phyloP scores from a whole-genome alignment of 2,113 vertebrate species.

The Microcebus griseorufus region DNA sequence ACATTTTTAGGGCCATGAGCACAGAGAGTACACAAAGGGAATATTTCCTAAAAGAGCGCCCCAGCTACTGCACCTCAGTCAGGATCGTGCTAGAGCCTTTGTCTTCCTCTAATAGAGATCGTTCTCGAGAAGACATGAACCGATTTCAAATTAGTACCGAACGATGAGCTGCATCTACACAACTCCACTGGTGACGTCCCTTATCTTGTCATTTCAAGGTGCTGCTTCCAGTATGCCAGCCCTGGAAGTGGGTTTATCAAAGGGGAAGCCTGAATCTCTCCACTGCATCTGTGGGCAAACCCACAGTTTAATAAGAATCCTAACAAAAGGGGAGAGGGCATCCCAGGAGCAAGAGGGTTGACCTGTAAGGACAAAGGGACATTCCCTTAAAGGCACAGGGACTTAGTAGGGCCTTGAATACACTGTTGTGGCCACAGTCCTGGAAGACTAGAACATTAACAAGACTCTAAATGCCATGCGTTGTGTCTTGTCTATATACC shows the following conservation, averaged over 20 bases:
- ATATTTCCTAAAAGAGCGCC: background rate
- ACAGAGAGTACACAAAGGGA: too few species aligned
- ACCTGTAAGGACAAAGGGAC: too few species aligned
- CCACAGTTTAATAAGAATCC: background rate
- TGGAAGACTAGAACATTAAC: background rate
- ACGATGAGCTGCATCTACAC: background rate
- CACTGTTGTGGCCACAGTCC: background rate
- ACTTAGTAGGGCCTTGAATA: too few species aligned
- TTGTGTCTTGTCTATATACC: rapidly evolving
- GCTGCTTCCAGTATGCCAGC: background rate
- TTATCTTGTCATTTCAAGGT: background rate
- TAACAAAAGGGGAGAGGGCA: background rate
- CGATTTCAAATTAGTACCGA: background rate
- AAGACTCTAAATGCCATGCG: background rate
- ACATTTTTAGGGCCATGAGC: background rate
- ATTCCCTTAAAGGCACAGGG: background rate
- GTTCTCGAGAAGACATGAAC: background rate
- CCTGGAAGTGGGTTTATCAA: background rate
- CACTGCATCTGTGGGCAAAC: background rate
- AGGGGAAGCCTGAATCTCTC: background rate
- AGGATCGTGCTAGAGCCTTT: background rate
- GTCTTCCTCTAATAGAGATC: too few species aligned
- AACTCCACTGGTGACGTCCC: background rate
- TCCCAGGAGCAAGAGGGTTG: background rate
- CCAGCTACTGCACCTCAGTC: background rate